Evolutionary conservation across 2,888 invertebrate species (phyloP), one percentile per base, ranked within the genome.

Genomic region (Phengaris arion): DNA sequence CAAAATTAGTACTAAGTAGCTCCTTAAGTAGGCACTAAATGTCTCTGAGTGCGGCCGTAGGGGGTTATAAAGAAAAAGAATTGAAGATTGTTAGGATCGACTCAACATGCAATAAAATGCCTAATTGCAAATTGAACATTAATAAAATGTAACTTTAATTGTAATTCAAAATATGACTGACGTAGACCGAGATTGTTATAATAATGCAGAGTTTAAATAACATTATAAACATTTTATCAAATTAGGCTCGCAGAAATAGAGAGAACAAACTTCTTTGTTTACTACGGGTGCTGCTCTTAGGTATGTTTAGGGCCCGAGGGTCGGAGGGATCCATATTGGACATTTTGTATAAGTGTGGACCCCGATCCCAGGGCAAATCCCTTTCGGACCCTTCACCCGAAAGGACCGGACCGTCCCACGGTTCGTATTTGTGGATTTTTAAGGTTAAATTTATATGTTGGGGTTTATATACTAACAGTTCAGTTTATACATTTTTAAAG

Each of bases 341-440:
- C 93, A 93, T 93, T 93, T 92, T 92, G 92, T 93, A 89, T 93
- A 93, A 93, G 93, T 93, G 92, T 90, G 88, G 92, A 85, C 86
- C 89, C 86, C 89, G 90, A 89, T 88, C 92, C 92, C 92, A 88
- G 88, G 87, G 89, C 90, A 93, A 93, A 93, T 92, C 93, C 93
- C 91, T 92, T 92, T 92, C 87, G 90, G 88, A 90, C 92, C 93
- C 92, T 92, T 89, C 87, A 75, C 69, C 75, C 75, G 85, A 87
- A 87, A 90, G 92, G 92, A 92, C 75, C 75, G 69, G 69, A 69
- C 75, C 75, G 55, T 75, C 70, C 70, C 51, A 89, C 91, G 90
- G 86, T 86, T 90, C 90, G 91, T 91, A 92, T 93, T 93, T 92
- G 92, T 90, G 93, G 93, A 93, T 93, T 93, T 93, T 93, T 93